These are phyloP conservation scores for Porites lutea DNA, from an alignment of 64 coral and sea anemone species.

Conservation along the genomic window DNA sequence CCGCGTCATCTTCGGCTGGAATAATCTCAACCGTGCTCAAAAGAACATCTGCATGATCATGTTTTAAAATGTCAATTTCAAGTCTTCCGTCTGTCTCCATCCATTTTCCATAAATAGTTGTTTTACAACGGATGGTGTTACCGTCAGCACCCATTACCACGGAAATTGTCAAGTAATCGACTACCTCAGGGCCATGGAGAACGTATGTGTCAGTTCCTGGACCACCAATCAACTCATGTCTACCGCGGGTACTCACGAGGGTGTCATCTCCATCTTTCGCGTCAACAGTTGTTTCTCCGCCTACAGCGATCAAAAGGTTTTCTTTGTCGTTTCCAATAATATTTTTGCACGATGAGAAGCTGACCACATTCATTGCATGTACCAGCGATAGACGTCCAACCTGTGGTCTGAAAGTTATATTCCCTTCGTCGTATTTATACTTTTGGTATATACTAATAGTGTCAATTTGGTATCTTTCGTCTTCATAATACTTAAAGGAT, in stretches of 20 bases:
- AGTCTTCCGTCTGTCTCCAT: background rate
- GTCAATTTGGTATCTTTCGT: background rate
- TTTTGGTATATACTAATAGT: background rate
- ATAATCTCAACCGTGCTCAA: slow-evolving; percentile 3
- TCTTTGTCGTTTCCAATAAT: slow-evolving; percentile 7
- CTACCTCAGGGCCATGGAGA: background rate
- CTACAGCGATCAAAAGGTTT: slow-evolving; percentile 2
- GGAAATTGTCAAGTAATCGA: slow-evolving; percentile 17
- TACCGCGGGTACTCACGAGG: slow-evolving; percentile 10
- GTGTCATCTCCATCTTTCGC: slow-evolving; percentile 30
- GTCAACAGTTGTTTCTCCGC: slow-evolving; percentile 18
- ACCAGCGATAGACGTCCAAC: background rate
- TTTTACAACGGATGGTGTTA: slow-evolving; percentile 3
- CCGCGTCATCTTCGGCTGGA: background rate
- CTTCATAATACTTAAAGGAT: slow-evolving; percentile 34
- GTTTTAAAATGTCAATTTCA: background rate
- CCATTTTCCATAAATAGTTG: slow-evolving; percentile 28
- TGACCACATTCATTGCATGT: slow-evolving; percentile 2
- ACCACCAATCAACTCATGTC: background rate
- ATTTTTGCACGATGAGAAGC: slow-evolving; percentile 10
- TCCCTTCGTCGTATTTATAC: background rate
- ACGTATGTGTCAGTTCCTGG: slow-evolving; percentile 1
- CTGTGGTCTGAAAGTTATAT: background rate
- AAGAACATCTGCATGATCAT: slow-evolving; percentile 16
- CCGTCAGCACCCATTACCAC: slow-evolving; percentile 12